Evolutionary conservation across 2,113 vertebrate genomes (phyloP), one percentile per base, ranked within the genome.

Genomic region (Pelusios castaneus): DNA sequence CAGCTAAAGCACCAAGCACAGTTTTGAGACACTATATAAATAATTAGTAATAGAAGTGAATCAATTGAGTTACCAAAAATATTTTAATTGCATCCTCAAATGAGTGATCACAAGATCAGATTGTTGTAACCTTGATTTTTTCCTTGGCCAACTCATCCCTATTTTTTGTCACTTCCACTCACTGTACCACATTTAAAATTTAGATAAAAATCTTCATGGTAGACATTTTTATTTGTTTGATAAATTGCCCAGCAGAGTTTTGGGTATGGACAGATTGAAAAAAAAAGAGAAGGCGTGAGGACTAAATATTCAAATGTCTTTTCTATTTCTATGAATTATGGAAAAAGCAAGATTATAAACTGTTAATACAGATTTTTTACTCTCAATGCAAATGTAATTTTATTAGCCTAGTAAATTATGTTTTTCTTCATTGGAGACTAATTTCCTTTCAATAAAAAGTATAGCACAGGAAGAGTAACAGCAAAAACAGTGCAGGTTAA

Each of bases 381-480:
- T 93, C 81, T 80, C 7, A 95, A 95, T 52, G 16, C 91, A 94
- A 91, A 81, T 80, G 51, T 9, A 60, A 79, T 91, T 96, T 95
- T 94, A 97, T 93, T 94, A 79, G 88, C 19, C 54, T 60, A 82
- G 2, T 78, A 86, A 88, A 84, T n/a, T 54, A 80, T 89, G 67
- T 85, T 84, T 85, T 77, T 43, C 79, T 88, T 52, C 52, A 77
- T 56, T 54, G 47, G 43, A 54, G 55, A 88, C 95, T 98, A 98
- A 93, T 97, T 98, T 51, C 98, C 97, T 95, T 97, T 98, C 45
- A 99, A 98, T 49, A 99, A 95, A 88, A 99, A 10, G 89, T 99
- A 99, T n/a, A 99, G 97, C 2, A 99, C 95, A 17, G 99, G 98
- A 19, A 99, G 78, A 2, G 98, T 97, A 92, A 99, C 34, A 21